Evolutionary conservation across 2,888 invertebrate species (phyloP).

Genomic region (Galerucella pusilla): DNA sequence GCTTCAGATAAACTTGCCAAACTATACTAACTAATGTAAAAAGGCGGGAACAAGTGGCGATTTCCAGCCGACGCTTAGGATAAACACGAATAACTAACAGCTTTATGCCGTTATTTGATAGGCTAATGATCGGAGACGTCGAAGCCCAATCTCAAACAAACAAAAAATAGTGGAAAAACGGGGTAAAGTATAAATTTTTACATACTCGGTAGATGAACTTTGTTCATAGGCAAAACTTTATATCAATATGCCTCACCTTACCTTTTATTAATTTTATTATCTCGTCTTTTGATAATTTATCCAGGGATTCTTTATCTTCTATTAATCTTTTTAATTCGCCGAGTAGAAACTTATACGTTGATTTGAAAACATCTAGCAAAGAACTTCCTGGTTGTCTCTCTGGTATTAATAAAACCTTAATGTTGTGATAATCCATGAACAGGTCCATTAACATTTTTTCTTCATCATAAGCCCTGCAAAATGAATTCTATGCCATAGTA

Average conservation of each 20-base stretch:
- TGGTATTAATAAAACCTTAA: constrained; percentile 62
- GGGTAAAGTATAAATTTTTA: too few relatives aligned
- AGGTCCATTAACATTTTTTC: constrained; percentile 60
- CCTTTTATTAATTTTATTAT: constrained; percentile 40
- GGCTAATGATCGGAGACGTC: too few relatives aligned
- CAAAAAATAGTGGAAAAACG: too few relatives aligned
- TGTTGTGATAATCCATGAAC: constrained; percentile 61
- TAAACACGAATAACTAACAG: too few relatives aligned
- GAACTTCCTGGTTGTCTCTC: constrained; percentile 57
- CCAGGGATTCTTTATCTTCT: constrained; percentile 38
- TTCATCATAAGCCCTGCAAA: constrained; percentile 56
- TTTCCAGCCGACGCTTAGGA: too few relatives aligned
- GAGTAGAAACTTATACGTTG: constrained; percentile 59
- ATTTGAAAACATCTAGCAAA: constrained; percentile 55
- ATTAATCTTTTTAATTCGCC: constrained; percentile 38
- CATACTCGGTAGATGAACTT: too few relatives aligned
- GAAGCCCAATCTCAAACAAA: too few relatives aligned
- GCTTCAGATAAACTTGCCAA: too few relatives aligned
- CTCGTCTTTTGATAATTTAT: constrained; percentile 37
- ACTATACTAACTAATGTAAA: too few relatives aligned
- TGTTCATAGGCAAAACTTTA: too few relatives aligned
- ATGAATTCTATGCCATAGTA: constrained; percentile 5
- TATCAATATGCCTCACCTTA: constrained; percentile 16
- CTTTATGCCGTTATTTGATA: too few relatives aligned
- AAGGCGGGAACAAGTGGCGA: too few relatives aligned